Evolutionary conservation across 2,113 vertebrate species (phyloP), one percentile per base, ranked within the genome.

Genomic region (Colaptes auratus): DNA sequence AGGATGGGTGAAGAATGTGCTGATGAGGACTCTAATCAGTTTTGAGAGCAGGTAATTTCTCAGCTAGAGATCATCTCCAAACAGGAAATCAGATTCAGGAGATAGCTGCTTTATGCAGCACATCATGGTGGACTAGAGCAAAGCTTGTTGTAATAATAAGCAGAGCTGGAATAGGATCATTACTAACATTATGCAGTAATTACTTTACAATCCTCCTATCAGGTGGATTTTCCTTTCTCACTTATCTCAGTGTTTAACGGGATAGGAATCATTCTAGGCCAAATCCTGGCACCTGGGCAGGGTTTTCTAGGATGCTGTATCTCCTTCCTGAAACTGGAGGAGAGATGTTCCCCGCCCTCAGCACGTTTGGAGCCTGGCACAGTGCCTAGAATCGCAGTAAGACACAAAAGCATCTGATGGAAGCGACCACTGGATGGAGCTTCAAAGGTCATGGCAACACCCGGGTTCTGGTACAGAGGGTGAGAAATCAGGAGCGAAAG

Each of bases 31-130:
- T 94, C 90, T 95, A 96, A 97, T 97, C 95, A 96, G 79, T 92
- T 94, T 95, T 56, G 82, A 95, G 94, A 91, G 95, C 95, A 95
- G 91, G 91, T 97, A 96, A 97, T 96, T 95, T 95, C 90, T 95
- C 93, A 96, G 96, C 93, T 88, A 95, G 89, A 93, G 72, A 95
- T 93, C 91, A 95, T 94, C 95, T 96, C 91, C 79, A 95, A 90
- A 90, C 82, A 93, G 93, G 92, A 96, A 96, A 96, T 95, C 79
- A 91, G 58, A 91, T 95, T 83, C 90, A 72, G 88, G 80, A 95
- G 91, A 36, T 25, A 89, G 12, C 61, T 91, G 58, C 85, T 95
- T 90, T 92, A 67, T 78, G 76, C 82, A 87, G 74, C 78, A 14
- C 63, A 39, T 88, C 79, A 74, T 67, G 82, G 89, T 88, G 89